These are phyloP conservation scores for Chionis minor DNA, from an alignment of 2,113 vertebrate species.

Conservation along the genomic window DNA sequence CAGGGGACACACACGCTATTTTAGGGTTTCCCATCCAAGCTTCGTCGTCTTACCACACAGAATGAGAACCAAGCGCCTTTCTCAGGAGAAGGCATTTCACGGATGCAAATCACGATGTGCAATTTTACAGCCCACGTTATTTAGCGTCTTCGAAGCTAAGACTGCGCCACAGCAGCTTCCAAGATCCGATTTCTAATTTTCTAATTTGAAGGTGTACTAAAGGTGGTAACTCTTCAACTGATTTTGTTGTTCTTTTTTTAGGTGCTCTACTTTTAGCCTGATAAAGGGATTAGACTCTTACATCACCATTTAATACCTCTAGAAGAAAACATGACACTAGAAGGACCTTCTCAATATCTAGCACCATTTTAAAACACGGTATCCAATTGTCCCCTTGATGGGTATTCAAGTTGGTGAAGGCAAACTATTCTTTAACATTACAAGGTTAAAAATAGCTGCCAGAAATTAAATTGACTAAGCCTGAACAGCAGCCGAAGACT, in stretches of 20 bases:
- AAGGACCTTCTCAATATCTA: background rate
- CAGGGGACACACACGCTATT: background rate
- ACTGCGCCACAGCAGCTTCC: background rate
- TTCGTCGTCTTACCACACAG: background rate
- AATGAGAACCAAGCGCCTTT: background rate
- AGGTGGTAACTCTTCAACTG: background rate
- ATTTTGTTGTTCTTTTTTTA: background rate
- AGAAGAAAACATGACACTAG: background rate
- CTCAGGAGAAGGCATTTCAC: background rate
- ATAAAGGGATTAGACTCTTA: constrained; percentile 7
- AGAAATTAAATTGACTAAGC: background rate
- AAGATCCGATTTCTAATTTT: background rate
- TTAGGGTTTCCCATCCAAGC: background rate
- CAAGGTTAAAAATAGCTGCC: background rate
- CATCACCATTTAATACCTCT: background rate
- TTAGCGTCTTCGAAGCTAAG: background rate
- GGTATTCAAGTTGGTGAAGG: background rate
- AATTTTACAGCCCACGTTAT: background rate
- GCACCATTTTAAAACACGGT: background rate
- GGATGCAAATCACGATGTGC: background rate
- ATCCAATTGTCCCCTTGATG: background rate
- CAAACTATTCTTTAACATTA: background rate
- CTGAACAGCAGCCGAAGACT: background rate
- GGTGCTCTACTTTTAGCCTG: background rate
- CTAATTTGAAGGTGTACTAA: background rate